A percentile compares a stretch with the other conserved stretches of the same genome.
Conservation (phyloP, 2,888 invertebrate genomes). For the Cantharis rustica region DNA sequence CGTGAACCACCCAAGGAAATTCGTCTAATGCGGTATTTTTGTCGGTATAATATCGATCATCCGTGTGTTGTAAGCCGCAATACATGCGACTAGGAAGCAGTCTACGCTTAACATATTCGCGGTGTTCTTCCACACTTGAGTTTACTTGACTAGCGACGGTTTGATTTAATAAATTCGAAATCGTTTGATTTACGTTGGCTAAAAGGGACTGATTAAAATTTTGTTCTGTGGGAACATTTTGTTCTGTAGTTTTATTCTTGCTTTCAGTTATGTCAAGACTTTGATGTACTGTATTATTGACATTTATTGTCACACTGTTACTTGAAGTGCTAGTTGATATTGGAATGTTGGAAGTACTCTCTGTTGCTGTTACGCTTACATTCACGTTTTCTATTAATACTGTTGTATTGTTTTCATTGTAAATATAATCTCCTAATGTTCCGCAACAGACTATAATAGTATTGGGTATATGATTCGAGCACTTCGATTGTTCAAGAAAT, state of each 20-base stretch:
- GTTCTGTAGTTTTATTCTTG: background rate
- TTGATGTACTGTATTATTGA: background rate
- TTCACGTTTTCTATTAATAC: background rate
- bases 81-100: slow-evolving; percentile 2
- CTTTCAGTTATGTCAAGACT: background rate
- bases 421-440: background rate
- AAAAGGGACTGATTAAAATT: background rate
- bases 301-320: background rate
- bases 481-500: background rate
- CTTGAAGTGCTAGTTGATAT: background rate
- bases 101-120: background rate
- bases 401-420: background rate
- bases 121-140: background rate
- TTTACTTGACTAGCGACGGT: background rate
- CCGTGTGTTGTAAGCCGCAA: slow-evolving; percentile 6
- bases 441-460: slow-evolving; percentile 4
- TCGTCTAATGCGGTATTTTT: background rate
- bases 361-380: background rate
- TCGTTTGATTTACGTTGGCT: background rate
- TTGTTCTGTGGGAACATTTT: background rate
- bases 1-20: background rate
- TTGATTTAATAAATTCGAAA: background rate
- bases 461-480: background rate
- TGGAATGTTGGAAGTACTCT: background rate
- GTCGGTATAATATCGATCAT: slow-evolving; percentile 4